Percentiles rank a stretch among this genome's conserved stretches.
These are phyloP conservation scores for Scomber scombrus DNA, from an alignment of 2,113 vertebrate species.

Conservation along the genomic window DNA sequence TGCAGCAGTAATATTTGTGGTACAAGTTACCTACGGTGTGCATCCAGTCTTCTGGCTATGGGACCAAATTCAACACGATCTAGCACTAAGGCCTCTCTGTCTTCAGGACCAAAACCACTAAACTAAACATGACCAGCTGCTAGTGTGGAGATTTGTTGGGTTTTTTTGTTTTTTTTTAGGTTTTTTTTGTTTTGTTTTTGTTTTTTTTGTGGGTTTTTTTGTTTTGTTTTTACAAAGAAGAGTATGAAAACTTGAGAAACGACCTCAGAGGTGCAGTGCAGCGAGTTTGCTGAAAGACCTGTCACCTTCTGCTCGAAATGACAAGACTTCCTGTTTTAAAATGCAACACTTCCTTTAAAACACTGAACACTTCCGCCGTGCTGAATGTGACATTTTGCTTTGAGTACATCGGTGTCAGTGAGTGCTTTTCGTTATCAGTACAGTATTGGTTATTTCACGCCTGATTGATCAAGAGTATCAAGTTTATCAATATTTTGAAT, in stretches of 20 bases:
- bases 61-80: conserved; percentile 65
- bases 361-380: background rate
- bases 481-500: conserved; percentile 78
- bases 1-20: conserved; percentile 36
- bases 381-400: conserved; percentile 46
- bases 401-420: conserved; percentile 37
- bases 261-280: conserved; percentile 22
- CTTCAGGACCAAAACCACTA: conserved; percentile 75
- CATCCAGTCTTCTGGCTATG: conserved; percentile 51
- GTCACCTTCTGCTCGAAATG: conserved; percentile 14
- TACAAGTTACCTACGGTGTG: conserved; percentile 4
- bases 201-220: background rate
- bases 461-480: conserved; percentile 76
- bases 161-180: background rate
- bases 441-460: conserved; percentile 79
- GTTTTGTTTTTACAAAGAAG: conserved; percentile 34
- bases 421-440: conserved; percentile 62
- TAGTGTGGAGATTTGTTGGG: conserved; percentile 29
- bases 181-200: background rate
- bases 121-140: conserved; percentile 68
- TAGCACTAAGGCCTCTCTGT: conserved; percentile 38
- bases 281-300: conserved; percentile 18
- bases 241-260: conserved; percentile 28
- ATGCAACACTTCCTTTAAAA: conserved; percentile 41
- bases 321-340: conserved; percentile 36